A percentile compares a stretch with the other conserved stretches of the same genome.
Evolutionary conservation across 2,888 invertebrate species (phyloP).

Genomic region (Petrolisthes cinctipes): DNA sequence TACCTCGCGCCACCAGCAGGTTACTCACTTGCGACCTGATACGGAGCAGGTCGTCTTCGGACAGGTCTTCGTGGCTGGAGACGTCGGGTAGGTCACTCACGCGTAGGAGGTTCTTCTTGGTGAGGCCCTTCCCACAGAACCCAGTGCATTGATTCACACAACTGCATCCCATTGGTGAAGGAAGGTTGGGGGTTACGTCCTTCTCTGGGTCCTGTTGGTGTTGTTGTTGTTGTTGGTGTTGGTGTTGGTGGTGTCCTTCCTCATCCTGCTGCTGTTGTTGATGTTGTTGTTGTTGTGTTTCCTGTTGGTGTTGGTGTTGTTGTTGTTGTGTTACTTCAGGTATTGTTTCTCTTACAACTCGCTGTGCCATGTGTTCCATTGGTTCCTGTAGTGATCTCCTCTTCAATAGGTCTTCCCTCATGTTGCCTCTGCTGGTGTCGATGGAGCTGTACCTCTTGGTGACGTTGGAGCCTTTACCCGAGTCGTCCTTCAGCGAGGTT

Average conservation of each 20-base stretch:
- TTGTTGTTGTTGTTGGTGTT: slow-evolving; percentile 10
- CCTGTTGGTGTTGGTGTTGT: slow-evolving; percentile 21
- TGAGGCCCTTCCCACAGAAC: slow-evolving; percentile 64
- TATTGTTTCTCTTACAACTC: slow-evolving; percentile 52
- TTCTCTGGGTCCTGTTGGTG: slow-evolving; percentile 34
- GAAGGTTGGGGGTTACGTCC: slow-evolving; percentile 27
- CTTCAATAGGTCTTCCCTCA: slow-evolving; percentile 60
- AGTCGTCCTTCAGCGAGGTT: slow-evolving; percentile 66
- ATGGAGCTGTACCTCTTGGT: slow-evolving; percentile 81
- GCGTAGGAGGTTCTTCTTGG: slow-evolving; percentile 61
- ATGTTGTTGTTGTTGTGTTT: neutral
- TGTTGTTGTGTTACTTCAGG: slow-evolving; percentile 31
- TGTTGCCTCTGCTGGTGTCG: slow-evolving; percentile 70
- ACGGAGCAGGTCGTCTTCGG: slow-evolving; percentile 79
- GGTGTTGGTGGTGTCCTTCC: too few species aligned
- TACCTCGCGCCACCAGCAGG: slow-evolving; percentile 67
- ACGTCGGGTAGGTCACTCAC: slow-evolving; percentile 64
- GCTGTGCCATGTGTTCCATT: slow-evolving; percentile 59
- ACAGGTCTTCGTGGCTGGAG: slow-evolving; percentile 64
- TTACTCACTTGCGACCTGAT: slow-evolving; percentile 70
- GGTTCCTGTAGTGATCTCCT: slow-evolving; percentile 64
- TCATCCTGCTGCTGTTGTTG: too few species aligned
- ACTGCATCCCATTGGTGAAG: slow-evolving; percentile 62
- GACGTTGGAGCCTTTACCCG: slow-evolving; percentile 73
- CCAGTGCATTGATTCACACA: slow-evolving; percentile 64